Evolutionary conservation across 2,113 vertebrate species (phyloP).

Genomic region (Raja brachyura): DNA sequence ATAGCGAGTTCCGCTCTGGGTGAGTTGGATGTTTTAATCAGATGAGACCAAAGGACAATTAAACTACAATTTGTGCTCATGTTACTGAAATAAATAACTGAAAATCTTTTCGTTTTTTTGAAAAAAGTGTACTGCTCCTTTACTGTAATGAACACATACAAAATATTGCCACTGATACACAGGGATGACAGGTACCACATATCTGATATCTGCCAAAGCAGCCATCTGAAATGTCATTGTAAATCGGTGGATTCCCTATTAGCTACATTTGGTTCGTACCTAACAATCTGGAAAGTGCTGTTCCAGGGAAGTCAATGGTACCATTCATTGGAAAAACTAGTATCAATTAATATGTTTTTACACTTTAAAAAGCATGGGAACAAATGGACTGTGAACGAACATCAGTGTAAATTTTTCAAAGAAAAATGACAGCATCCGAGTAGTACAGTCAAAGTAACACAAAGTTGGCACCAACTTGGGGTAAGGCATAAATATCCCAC

Average conservation of each 20-base stretch:
- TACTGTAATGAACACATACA: background rate
- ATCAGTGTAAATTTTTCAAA: too few relatives aligned
- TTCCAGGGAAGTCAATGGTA: background rate
- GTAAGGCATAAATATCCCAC: too few relatives aligned
- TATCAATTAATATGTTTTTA: background rate
- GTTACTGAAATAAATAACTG: background rate
- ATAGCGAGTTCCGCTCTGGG: too few relatives aligned
- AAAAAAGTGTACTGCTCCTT: background rate
- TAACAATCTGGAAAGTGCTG: background rate
- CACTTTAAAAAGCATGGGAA: background rate
- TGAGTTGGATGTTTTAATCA: background rate
- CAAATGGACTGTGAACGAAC: too few relatives aligned
- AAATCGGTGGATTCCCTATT: background rate
- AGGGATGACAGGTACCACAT: background rate
- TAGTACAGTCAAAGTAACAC: too few relatives aligned
- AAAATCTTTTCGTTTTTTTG: background rate
- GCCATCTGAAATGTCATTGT: background rate
- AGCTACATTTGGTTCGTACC: background rate
- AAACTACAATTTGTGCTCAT: background rate
- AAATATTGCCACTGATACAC: background rate
- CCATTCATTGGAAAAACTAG: background rate
- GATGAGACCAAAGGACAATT: background rate
- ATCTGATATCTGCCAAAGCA: background rate
- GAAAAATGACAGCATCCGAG: too few relatives aligned
- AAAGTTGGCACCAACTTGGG: too few relatives aligned